A percentile compares a stretch with the other conserved stretches of the same genome.
Conservation (phyloP, 2,888 invertebrate genomes). For the Papilio protenor region DNA sequence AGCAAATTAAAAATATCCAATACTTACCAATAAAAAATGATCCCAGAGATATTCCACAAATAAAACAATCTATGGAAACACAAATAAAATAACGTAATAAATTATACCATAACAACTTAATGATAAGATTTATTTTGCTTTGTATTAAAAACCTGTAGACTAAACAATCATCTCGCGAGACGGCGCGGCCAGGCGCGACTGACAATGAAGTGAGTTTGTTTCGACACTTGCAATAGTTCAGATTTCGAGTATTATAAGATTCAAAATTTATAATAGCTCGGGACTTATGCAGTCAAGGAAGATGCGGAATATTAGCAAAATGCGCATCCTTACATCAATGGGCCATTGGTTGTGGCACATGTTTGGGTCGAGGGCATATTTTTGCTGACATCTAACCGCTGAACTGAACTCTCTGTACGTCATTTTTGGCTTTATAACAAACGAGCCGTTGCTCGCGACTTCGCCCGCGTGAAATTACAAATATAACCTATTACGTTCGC, state of each 20-base stretch:
- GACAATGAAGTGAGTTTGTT: slow-evolving; percentile 23
- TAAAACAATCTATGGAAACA: background rate
- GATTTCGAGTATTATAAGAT: background rate
- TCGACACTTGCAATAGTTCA: slow-evolving; percentile 8
- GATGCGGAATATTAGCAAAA: background rate
- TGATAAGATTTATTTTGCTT: background rate
- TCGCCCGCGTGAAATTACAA: no score
- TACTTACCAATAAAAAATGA: background rate
- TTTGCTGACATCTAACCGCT: no score
- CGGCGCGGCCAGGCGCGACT: slow-evolving; percentile 14
- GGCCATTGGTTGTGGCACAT: background rate
- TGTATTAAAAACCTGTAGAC: background rate
- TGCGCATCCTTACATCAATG: background rate
- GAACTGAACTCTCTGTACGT: no score
- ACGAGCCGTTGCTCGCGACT: no score
- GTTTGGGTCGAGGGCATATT: no score
- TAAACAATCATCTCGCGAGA: slow-evolving; percentile 19
- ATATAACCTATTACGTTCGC: no score
- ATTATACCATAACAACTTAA: background rate
- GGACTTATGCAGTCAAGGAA: background rate
- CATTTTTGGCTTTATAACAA: no score
- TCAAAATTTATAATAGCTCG: background rate
- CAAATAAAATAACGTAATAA: background rate
- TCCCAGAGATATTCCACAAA: background rate
- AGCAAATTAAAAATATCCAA: background rate